Conservation (phyloP, 2,797 vertebrate genomes). For the Rhyacichthys aspro region DNA sequence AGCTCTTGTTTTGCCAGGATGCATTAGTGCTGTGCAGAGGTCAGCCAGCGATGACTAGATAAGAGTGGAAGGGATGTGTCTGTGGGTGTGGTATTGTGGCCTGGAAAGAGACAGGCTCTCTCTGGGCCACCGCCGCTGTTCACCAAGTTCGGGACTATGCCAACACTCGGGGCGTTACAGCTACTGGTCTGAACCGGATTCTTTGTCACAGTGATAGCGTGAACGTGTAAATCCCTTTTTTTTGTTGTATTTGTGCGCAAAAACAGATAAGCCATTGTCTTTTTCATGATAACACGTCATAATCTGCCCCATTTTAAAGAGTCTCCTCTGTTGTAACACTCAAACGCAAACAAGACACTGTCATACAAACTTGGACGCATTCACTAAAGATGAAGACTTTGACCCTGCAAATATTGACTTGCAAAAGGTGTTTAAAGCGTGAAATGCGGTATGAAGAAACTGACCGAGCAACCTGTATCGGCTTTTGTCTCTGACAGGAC, state of each 20-base stretch:
- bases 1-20: slow-evolving; percentile 1
- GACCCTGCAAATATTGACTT: slow-evolving; percentile 73
- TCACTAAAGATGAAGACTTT: slow-evolving; percentile 68
- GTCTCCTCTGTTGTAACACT: slow-evolving; percentile 27
- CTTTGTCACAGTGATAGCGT: slow-evolving; percentile 30
- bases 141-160: slow-evolving; percentile 67
- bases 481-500: slow-evolving; percentile 37
- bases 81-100: slow-evolving; percentile 39
- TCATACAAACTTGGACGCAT: slow-evolving; percentile 44
- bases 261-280: background rate
- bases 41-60: slow-evolving; percentile 58
- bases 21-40: slow-evolving; percentile 11
- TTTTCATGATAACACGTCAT: too few species aligned
- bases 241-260: background rate
- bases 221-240: background rate
- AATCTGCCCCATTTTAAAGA: slow-evolving; percentile 12
- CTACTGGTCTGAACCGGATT: slow-evolving; percentile 69
- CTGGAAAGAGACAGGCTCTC: slow-evolving; percentile 24
- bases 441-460: slow-evolving; percentile 17
- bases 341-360: slow-evolving; percentile 55
- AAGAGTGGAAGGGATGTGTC: slow-evolving; percentile 41
- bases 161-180: slow-evolving; percentile 65
- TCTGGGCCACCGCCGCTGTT: slow-evolving; percentile 42
- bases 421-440: slow-evolving; percentile 29
- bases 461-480: slow-evolving; percentile 6